Conservation (phyloP, 2,797 vertebrate species). For the Periparus ater region DNA sequence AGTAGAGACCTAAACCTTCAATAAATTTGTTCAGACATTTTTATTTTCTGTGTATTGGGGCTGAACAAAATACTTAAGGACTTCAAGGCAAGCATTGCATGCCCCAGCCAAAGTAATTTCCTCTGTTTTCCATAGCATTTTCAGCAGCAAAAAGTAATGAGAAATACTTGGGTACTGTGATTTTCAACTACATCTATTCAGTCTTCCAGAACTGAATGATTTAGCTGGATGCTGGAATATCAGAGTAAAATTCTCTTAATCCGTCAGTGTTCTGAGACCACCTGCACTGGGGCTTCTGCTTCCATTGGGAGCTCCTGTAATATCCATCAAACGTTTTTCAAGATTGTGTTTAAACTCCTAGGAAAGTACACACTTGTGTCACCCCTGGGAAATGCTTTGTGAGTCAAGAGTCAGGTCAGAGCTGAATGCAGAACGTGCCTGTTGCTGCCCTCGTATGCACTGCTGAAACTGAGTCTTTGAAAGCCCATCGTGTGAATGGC, state of each 20-base stretch:
- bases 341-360: background rate
- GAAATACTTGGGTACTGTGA: background rate
- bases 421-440: background rate
- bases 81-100: background rate
- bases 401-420: background rate
- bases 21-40: background rate
- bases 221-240: background rate
- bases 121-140: background rate
- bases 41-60: background rate
- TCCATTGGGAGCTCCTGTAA: background rate
- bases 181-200: background rate
- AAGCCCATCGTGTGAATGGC: background rate
- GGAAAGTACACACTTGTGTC: background rate
- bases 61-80: constrained; percentile 22
- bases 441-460: rapidly evolving
- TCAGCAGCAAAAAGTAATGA: constrained; percentile 8
- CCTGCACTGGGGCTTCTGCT: background rate
- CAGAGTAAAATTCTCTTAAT: background rate
- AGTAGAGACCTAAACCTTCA: background rate
- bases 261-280: background rate
- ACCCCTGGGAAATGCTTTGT: background rate
- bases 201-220: background rate
- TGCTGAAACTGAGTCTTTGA: background rate
- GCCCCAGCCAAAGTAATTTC: constrained; percentile 4
- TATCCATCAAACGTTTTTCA: background rate